Percentiles rank a stretch among this genome's conserved stretches.
These are phyloP conservation scores for Goniozus legneri DNA, from an alignment of 1,140 invertebrate species.

Conservation along the genomic window DNA sequence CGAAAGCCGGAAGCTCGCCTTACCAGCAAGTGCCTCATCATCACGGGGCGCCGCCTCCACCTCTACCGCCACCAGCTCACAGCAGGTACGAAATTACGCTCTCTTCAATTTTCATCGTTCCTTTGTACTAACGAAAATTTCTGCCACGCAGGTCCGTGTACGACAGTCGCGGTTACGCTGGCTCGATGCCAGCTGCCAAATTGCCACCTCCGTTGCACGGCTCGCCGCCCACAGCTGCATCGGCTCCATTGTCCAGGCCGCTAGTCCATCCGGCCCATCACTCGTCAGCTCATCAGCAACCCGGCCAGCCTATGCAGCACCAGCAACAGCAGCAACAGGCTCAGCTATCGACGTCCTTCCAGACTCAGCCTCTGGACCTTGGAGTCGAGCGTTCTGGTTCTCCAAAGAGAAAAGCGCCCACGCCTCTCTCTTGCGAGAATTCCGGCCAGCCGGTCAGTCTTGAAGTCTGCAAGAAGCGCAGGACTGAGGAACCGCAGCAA, in stretches of 20 bases:
- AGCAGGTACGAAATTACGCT: too few relatives aligned
- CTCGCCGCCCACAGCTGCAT: constrained; percentile 52
- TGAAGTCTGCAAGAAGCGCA: constrained; percentile 55
- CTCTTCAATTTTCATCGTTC: constrained; percentile 21
- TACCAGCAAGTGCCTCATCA: constrained; percentile 64
- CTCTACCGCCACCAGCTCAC: constrained; percentile 59
- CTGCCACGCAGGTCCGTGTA: constrained; percentile 46
- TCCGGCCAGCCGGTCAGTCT: constrained; percentile 51
- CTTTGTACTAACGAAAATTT: constrained; percentile 33
- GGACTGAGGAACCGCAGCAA: constrained; percentile 46
- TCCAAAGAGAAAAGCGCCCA: constrained; percentile 58
- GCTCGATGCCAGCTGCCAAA: constrained; percentile 54
- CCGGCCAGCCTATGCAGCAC: constrained; percentile 34
- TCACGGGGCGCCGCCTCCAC: constrained; percentile 50
- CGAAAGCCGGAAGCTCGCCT: constrained; percentile 66
- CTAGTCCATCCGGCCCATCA: constrained; percentile 47
- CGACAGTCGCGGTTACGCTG: constrained; percentile 50
- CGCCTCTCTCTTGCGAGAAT: constrained; percentile 34
- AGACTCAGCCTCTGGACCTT: constrained; percentile 72
- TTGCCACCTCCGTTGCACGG: constrained; percentile 53
- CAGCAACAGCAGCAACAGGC: constrained; percentile 15
- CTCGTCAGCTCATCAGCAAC: constrained; percentile 21
- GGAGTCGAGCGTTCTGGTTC: constrained; percentile 59
- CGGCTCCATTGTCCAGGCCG: constrained; percentile 46
- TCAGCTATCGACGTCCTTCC: constrained; percentile 43